A percentile compares a stretch with the other conserved stretches of the same genome.
phyloP scores from a whole-genome alignment of 2,113 vertebrate species.

The Gadus macrocephalus region DNA sequence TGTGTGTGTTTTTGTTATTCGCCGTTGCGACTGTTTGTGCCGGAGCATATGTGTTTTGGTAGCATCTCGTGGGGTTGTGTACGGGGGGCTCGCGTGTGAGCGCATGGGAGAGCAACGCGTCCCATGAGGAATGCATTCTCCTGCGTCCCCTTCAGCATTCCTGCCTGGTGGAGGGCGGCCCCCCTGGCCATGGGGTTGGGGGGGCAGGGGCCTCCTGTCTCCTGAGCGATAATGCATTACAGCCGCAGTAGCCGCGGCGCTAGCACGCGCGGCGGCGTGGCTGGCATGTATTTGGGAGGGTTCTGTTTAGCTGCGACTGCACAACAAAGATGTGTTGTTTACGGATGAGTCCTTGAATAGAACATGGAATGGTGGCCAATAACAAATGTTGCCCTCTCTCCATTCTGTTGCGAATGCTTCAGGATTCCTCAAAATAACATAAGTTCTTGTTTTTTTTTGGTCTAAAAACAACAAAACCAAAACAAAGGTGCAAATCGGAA shows the following conservation, averaged over 20 bases:
- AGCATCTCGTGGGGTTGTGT: conserved; percentile 20
- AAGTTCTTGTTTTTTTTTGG: too few species aligned
- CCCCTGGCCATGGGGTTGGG: conserved; percentile 49
- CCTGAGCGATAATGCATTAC: conserved; percentile 57
- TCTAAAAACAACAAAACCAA: conserved; percentile 30
- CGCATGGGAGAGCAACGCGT: conserved; percentile 28
- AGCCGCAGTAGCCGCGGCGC: conserved; percentile 45
- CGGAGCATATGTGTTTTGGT: conserved; percentile 22
- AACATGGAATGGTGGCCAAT: too few species aligned
- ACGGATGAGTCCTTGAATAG: too few species aligned
- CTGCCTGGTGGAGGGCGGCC: conserved; percentile 51
- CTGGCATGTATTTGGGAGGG: neutral
- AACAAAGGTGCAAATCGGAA: conserved; percentile 25
- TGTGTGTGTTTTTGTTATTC: conserved; percentile 30
- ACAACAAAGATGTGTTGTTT: too few species aligned
- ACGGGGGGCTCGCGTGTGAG: conserved; percentile 30
- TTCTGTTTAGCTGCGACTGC: too few species aligned
- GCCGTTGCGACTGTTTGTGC: conserved; percentile 26
- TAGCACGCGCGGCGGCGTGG: conserved; percentile 33
- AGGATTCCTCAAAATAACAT: too few species aligned
- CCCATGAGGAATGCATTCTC: conserved; percentile 46
- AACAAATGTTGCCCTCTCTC: too few species aligned
- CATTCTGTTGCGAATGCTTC: too few species aligned
- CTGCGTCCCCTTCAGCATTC: conserved; percentile 55
- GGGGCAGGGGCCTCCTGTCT: conserved; percentile 57